A percentile compares a stretch with the other conserved stretches of the same genome.
phyloP scores from a whole-genome alignment of 1,140 invertebrate genomes.

The Psilanteris sp. region DNA sequence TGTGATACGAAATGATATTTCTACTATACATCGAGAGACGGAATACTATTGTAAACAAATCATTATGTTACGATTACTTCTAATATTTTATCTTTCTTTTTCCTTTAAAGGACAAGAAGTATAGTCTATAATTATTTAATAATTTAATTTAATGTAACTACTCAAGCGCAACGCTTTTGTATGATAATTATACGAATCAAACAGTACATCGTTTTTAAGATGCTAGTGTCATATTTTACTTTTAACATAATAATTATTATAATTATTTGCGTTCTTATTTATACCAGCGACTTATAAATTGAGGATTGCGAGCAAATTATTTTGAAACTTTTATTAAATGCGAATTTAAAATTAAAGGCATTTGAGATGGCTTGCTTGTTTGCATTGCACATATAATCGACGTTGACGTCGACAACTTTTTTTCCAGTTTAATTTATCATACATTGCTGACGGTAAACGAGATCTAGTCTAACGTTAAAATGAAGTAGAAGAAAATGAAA shows the following conservation, averaged over 20 bases:
- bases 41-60: slow-evolving; percentile 76
- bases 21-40: slow-evolving; percentile 74
- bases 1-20: slow-evolving; percentile 77
- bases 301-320: slow-evolving; percentile 16
- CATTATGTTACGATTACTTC: slow-evolving; percentile 61
- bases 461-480: slow-evolving; percentile 53
- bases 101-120: slow-evolving; percentile 24
- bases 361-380: slow-evolving; percentile 53
- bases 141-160: slow-evolving; percentile 71
- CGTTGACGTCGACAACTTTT: slow-evolving; percentile 26
- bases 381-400: slow-evolving; percentile 32
- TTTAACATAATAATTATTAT: slow-evolving; percentile 5
- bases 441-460: slow-evolving; percentile 6
- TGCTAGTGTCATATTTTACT: slow-evolving; percentile 64
- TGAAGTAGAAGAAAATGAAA: not conserved
- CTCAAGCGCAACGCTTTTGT: slow-evolving; percentile 67
- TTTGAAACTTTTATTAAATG: slow-evolving; percentile 3
- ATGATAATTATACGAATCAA: slow-evolving; percentile 62
- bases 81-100: slow-evolving; percentile 34
- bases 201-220: slow-evolving; percentile 56
- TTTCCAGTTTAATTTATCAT: slow-evolving; percentile 35
- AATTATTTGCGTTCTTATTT: slow-evolving; percentile 10
- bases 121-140: slow-evolving; percentile 77
- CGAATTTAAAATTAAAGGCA: slow-evolving; percentile 66
- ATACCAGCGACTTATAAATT: slow-evolving; percentile 10